Evolutionary conservation across 1,140 invertebrate genomes (phyloP), one percentile per base, ranked within the genome.

Genomic region (Pollicipes pollicipes): DNA sequence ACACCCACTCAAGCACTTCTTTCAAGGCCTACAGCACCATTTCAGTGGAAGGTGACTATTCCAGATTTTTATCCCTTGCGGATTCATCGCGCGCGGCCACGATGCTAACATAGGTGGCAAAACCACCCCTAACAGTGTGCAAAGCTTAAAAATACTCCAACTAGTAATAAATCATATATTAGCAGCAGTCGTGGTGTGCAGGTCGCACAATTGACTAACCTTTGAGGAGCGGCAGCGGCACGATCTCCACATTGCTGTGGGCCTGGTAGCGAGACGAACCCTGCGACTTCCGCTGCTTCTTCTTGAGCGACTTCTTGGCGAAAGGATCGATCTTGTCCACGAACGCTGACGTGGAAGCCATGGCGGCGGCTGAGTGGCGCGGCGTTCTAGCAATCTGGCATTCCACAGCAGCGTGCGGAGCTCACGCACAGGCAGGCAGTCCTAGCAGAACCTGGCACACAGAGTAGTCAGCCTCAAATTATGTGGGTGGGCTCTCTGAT

Each of bases 311-410:
- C 77, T 90, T 85, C 84, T 93, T 93, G 74, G 90, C 89, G 81
- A 93, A 94, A 75, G 91, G 91, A 84, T 95, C 91, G 85, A 95
- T 93, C 81, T 90, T 88, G 85, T 95, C 91, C 81, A 93, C 90
- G 86, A 95, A 91, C 78, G 87, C 30, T 27, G 26, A 69, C 58
- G 70, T 72, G 58, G 45, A 58, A 21, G 45, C 45, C 45, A 58
- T 58, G 45, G 13, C 45, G 13, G 45, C 45, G 45, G 45, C 45
- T 58, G 45, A 21, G 4, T 58, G 45, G 45, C 45, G 21, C 6
- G 13, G 13, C 45, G 45, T 10, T 21, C 24, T 21, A 58, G 45
- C 45, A 21, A 21, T 3, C 45, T 2, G 24, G 13, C 45, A 58
- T 58, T 58, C 45, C 45, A 10, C 45, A 24, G 45, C 45, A 58